Percentiles rank a stretch among this genome's conserved stretches.
Conservation (phyloP, 2,113 vertebrate species). For the Heloderma charlesbogerti region DNA sequence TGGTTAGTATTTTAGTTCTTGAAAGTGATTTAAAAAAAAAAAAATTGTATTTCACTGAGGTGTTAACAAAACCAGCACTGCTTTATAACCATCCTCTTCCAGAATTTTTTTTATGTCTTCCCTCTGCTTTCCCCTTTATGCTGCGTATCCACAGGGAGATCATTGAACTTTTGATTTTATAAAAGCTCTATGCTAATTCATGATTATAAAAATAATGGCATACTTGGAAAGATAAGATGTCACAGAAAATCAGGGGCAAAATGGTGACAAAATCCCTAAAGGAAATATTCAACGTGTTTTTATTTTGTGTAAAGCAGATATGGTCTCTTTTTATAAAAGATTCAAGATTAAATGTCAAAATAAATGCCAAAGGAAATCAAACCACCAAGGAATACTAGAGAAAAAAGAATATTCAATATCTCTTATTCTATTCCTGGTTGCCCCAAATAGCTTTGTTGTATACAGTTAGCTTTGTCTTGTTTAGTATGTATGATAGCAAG, state of each 20-base stretch:
- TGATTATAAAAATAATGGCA: conserved; percentile 23
- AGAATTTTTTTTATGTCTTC: background rate
- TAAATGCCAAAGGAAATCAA: conserved; percentile 42
- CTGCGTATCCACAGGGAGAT: conserved; percentile 5
- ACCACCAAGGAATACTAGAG: background rate
- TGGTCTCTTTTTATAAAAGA: conserved; percentile 23
- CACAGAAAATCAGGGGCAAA: conserved; percentile 52
- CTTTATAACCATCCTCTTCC: background rate
- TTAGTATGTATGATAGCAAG: background rate
- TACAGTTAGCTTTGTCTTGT: background rate
- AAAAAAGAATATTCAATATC: conserved; percentile 13
- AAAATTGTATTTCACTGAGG: background rate
- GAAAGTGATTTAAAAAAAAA: background rate
- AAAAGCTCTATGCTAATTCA: conserved; percentile 29
- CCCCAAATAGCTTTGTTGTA: conserved; percentile 3
- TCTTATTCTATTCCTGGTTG: conserved; percentile 18
- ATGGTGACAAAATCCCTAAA: conserved; percentile 42
- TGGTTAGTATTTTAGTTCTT: background rate
- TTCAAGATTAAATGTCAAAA: conserved; percentile 48
- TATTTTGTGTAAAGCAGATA: conserved; percentile 36
- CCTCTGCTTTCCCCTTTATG: rapidly evolving
- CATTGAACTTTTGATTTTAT: background rate
- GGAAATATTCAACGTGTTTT: conserved; percentile 29
- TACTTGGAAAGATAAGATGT: conserved; percentile 34
- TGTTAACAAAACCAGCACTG: background rate